Evolutionary conservation across 2,797 vertebrate species (phyloP).

Genomic region (Emydoidea blandingii): DNA sequence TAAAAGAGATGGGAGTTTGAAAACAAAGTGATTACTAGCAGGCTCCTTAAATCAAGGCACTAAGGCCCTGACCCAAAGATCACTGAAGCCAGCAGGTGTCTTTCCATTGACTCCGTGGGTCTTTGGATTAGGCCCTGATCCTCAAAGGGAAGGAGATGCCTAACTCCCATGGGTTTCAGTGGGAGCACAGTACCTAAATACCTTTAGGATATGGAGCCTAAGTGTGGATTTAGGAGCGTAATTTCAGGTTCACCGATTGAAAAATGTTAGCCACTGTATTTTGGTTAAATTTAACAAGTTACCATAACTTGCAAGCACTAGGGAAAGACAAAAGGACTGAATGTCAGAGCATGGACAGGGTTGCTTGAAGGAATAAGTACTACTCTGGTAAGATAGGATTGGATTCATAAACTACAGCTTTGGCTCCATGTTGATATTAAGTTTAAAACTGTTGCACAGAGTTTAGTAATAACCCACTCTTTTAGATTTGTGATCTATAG

Average conservation of each 20-base stretch:
- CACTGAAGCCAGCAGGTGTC: not conserved
- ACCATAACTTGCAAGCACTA: not conserved
- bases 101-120: not conserved
- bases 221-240: not conserved
- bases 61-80: not conserved
- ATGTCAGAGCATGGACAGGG: not conserved
- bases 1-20: not conserved
- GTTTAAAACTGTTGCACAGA: not conserved
- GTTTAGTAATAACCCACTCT: not conserved
- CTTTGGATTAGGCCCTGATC: not conserved
- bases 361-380: not conserved
- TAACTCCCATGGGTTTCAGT: not conserved
- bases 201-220: not conserved
- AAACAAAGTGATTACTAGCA: not conserved
- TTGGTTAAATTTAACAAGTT: not conserved
- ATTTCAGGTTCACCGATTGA: not conserved
- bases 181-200: not conserved
- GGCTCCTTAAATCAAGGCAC: not conserved
- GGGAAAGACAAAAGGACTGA: not conserved
- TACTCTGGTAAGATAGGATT: not conserved
- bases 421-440: not conserved
- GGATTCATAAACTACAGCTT: not conserved
- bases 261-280: not conserved
- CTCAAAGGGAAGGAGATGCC: not conserved
- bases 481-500: not conserved